A percentile compares a stretch with the other conserved stretches of the same genome.
These are phyloP conservation scores for Sclerodermus sp. DNA, from an alignment of 2,888 invertebrate species.

Conservation along the genomic window DNA sequence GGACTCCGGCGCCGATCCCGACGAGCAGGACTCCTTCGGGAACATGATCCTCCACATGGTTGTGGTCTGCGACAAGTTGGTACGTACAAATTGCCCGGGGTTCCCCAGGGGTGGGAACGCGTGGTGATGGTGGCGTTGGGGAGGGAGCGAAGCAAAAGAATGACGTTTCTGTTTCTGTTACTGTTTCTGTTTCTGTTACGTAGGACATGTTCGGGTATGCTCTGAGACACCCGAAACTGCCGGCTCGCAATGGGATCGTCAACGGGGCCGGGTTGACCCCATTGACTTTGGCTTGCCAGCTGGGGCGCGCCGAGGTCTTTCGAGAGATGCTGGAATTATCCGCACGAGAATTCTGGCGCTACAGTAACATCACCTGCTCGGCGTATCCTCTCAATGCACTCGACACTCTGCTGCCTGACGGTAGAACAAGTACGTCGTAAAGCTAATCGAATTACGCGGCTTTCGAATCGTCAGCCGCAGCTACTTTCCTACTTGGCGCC, in stretches of 20 bases:
- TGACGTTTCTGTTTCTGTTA: no score
- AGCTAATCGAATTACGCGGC: slow-evolving; percentile 39
- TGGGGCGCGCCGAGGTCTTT: slow-evolving; percentile 95
- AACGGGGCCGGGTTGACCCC: slow-evolving; percentile 93
- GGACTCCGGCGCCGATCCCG: slow-evolving; percentile 91
- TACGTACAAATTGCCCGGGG: slow-evolving; percentile 52
- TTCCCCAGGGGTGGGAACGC: no score
- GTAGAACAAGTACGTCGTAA: slow-evolving; percentile 81
- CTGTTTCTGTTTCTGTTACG: no score
- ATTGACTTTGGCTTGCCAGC: slow-evolving; percentile 91
- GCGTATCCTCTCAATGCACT: slow-evolving; percentile 95
- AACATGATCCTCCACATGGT: slow-evolving; percentile 99
- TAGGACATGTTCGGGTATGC: slow-evolving; percentile 99
- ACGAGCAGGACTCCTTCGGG: slow-evolving; percentile 94
- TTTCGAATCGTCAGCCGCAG: slow-evolving; percentile 9
- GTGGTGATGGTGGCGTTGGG: no score
- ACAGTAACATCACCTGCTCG: slow-evolving; percentile 97
- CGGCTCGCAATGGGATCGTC: slow-evolving; percentile 88
- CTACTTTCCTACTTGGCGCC: no score
- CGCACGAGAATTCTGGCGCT: slow-evolving; percentile 95
- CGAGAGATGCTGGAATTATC: slow-evolving; percentile 96
- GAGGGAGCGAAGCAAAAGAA: no score
- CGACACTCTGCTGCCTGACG: slow-evolving; percentile 93
- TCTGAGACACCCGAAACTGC: slow-evolving; percentile 87
- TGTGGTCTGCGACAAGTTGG: slow-evolving; percentile 95